Conservation (phyloP, 2,797 vertebrate species). For the Rhyacichthys aspro region DNA sequence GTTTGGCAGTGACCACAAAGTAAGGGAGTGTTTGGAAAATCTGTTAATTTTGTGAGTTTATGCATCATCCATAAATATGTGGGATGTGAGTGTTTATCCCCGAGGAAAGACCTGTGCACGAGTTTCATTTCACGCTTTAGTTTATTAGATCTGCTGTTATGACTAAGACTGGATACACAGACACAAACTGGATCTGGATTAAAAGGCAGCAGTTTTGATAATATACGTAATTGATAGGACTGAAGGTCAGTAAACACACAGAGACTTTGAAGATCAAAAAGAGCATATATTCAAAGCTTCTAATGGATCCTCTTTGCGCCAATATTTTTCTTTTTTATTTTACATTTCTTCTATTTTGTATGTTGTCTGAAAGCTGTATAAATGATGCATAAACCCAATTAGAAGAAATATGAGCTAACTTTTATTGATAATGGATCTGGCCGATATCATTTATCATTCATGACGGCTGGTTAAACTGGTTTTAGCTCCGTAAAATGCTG, state of each 20-base stretch:
- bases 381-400: no score
- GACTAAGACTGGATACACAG: constrained; percentile 30
- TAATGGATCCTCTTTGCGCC: constrained; percentile 5
- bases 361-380: no score
- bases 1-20: constrained; percentile 60
- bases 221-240: constrained; percentile 47
- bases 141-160: constrained; percentile 63
- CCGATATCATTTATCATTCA: neutral
- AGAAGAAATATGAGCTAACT: no score
- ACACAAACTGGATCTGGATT: constrained; percentile 21
- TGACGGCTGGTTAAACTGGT: neutral
- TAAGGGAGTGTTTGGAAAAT: constrained; percentile 60
- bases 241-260: constrained; percentile 56
- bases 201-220: constrained; percentile 32
- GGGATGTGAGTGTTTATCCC: constrained; percentile 66
- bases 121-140: constrained; percentile 60
- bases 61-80: constrained; percentile 22
- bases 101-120: constrained; percentile 58
- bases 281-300: constrained; percentile 20
- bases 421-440: no score
- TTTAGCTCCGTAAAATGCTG: neutral
- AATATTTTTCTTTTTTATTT: constrained; percentile 11
- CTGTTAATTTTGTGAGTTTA: constrained; percentile 49
- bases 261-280: constrained; percentile 39
- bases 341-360: neutral